Evolutionary conservation across 2,888 invertebrate genomes (phyloP).

Genomic region (Brachypalpus laphriformis): DNA sequence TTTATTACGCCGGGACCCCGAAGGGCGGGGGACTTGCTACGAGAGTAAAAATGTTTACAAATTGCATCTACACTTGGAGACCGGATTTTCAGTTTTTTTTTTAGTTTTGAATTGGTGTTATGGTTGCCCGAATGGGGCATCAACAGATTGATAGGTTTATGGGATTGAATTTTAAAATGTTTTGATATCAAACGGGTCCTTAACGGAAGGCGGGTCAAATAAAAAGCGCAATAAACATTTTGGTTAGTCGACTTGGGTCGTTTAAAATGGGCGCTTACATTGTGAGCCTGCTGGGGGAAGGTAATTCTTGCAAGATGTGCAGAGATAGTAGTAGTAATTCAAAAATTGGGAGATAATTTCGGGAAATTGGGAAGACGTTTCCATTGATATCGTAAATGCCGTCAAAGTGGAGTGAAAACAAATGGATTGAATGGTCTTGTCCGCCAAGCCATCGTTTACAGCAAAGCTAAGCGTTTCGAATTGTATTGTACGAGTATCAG

Average conservation of each 20-base stretch:
- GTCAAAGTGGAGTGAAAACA: too few species aligned
- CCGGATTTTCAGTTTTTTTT: slow-evolving; percentile 33
- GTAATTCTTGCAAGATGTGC: slow-evolving; percentile 13
- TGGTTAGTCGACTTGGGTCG: slow-evolving; percentile 25
- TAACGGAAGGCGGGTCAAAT: slow-evolving; percentile 2
- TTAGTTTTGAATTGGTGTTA: slow-evolving; percentile 47
- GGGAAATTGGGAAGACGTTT: too few species aligned
- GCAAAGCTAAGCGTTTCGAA: too few species aligned
- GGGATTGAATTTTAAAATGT: slow-evolving; percentile 70
- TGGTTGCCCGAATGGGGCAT: slow-evolving; percentile 59
- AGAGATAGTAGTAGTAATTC: background rate
- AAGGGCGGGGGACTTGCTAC: background rate
- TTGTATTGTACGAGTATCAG: too few species aligned
- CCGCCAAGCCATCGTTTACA: too few species aligned
- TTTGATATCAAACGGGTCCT: slow-evolving; percentile 57
- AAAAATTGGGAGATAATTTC: too few species aligned
- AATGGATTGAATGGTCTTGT: too few species aligned
- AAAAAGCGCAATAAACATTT: slow-evolving; percentile 9
- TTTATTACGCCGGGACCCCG: slow-evolving; percentile 42
- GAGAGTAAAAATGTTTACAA: slow-evolving; percentile 65
- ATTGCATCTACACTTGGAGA: slow-evolving; percentile 63
- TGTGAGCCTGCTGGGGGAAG: background rate
- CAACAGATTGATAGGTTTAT: slow-evolving; percentile 69
- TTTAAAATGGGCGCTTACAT: background rate
- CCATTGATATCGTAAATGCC: too few species aligned